Base-by-base conservation (phyloP, 2,888 invertebrate genomes). In the Sinodicranocentrus sp. region DNA sequence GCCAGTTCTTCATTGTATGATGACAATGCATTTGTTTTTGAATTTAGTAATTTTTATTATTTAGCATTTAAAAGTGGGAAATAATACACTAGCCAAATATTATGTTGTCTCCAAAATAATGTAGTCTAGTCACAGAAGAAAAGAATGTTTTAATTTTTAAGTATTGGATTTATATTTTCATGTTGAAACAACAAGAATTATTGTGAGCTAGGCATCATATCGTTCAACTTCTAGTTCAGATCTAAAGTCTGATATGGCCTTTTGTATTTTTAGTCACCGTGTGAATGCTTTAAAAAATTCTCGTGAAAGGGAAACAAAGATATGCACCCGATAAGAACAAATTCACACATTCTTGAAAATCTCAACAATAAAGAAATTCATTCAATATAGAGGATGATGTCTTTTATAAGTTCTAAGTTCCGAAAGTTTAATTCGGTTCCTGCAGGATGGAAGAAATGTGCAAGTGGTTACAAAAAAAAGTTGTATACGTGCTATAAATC, bases 161-260 rank as follows among this genome's bases (percentile, higher is more conserved):
- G 13, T 65, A 21, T 43, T 39, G 43, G 44, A 43, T 65, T 65
- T 26, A 65, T 65, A 65, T 43, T 65, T 65, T 65, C n/a, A 77
- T 13, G 67, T 61, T 6, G 17, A 52, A 39, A 52, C 61, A 33
- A 39, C 17, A 25, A 26, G 71, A 71, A 19, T 52, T 48, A 72
- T n/a, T 80, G 54, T 82, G 82, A 82, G 68, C 73, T 67, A 67
- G 72, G 73, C 63, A 82, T 73, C 73, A 82, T 82, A 75, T 82
- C 73, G 82, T 82, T 82, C 82, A 82, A 82, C 54, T 82, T 82
- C 82, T 82, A 82, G 82, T 82, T 82, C 82, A 82, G 73, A 82
- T 82, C 23, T 23, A 65, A 82, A 75, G 80, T 80, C 80, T 82
- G 73, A 82, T 73, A 75, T 73, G 73, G 73, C 82, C 82, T 82